phyloP scores from a whole-genome alignment of 2,888 invertebrate genomes.

The Ichneumoninae sp. region DNA sequence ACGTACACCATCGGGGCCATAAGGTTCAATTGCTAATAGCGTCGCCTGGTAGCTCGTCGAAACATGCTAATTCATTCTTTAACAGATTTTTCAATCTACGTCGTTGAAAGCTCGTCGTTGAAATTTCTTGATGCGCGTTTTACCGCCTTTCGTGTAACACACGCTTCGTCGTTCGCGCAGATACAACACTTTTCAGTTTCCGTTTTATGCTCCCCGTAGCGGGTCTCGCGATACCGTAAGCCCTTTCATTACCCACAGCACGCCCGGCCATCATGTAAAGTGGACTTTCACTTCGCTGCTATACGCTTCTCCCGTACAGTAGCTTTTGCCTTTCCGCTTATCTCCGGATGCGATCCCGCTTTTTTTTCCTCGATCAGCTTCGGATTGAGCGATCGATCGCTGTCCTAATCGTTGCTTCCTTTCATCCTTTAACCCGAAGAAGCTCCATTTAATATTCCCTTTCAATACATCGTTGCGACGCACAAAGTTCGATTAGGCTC shows the following conservation, averaged over 20 bases:
- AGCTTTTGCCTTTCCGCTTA: slow-evolving; percentile 29
- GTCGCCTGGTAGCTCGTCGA: neutral
- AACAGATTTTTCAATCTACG: slow-evolving; percentile 20
- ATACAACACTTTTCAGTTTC: slow-evolving; percentile 23
- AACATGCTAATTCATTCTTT: slow-evolving; percentile 25
- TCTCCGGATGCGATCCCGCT: slow-evolving; percentile 31
- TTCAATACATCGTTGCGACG: slow-evolving; percentile 13
- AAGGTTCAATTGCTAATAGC: slow-evolving; percentile 41
- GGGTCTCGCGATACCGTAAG: slow-evolving; percentile 46
- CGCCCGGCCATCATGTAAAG: slow-evolving; percentile 47
- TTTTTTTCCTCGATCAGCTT: neutral
- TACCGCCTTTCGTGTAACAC: neutral
- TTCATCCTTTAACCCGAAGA: neutral
- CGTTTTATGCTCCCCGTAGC: slow-evolving; percentile 27
- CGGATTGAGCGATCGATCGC: slow-evolving; percentile 5
- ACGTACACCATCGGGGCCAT: slow-evolving; percentile 26
- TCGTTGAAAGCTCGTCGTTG: neutral
- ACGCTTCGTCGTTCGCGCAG: neutral
- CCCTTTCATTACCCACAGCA: slow-evolving; percentile 44
- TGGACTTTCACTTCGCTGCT: slow-evolving; percentile 57
- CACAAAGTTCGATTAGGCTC: slow-evolving; percentile 31
- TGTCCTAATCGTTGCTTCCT: slow-evolving; percentile 10
- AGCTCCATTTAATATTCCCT: slow-evolving; percentile 12
- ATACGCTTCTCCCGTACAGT: neutral
- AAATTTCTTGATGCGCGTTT: neutral